A percentile compares a stretch with the other conserved stretches of the same genome.
Conservation (phyloP, 2,113 vertebrate species). For the Ceuthmochares aereus region DNA sequence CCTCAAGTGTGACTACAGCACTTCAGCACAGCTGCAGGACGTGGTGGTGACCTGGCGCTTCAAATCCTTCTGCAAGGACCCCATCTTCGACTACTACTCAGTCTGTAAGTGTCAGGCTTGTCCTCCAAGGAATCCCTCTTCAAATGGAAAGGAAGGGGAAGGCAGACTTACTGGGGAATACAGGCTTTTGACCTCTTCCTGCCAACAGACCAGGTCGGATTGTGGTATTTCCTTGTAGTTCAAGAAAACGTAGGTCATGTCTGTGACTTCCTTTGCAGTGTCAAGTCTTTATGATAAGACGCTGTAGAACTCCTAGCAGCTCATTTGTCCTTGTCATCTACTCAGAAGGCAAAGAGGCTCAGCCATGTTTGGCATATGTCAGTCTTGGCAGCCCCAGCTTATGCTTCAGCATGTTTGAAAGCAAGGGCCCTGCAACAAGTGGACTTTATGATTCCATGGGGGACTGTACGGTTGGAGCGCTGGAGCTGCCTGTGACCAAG, state of each 20-base stretch:
- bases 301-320: neutral
- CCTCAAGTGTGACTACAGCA: slow-evolving; percentile 92
- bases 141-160: neutral
- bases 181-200: neutral
- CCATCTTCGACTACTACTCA: slow-evolving; percentile 92
- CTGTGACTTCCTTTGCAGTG: neutral
- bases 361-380: neutral
- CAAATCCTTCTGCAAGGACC: slow-evolving; percentile 97
- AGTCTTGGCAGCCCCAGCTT: neutral
- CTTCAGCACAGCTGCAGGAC: slow-evolving; percentile 86
- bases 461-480: neutral
- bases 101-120: slow-evolving; percentile 77
- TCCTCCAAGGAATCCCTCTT: neutral
- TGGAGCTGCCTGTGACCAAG: neutral
- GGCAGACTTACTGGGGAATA: neutral
- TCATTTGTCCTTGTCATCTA: neutral
- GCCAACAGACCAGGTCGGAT: neutral
- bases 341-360: neutral
- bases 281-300: neutral
- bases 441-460: neutral
- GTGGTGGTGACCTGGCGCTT: slow-evolving; percentile 91
- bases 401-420: neutral
- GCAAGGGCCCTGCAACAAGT: neutral
- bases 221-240: neutral
- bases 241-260: neutral